These are phyloP conservation scores for Dryoscopus gambensis DNA, from an alignment of 2,113 vertebrate genomes.

Conservation along the genomic window DNA sequence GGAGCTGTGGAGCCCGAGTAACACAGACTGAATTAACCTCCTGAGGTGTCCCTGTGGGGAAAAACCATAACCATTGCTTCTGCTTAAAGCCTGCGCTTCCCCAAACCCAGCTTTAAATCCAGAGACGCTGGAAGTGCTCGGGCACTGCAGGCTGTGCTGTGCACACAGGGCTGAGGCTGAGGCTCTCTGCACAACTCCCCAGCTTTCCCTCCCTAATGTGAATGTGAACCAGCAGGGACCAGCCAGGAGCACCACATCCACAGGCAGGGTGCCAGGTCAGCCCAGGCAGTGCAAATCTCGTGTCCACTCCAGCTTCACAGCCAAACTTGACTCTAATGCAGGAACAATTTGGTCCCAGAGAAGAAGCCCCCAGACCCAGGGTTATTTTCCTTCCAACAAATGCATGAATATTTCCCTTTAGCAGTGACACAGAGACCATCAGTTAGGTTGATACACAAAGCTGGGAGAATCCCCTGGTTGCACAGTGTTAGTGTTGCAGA, in stretches of 20 bases:
- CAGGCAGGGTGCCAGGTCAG: not conserved
- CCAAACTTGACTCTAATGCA: not conserved
- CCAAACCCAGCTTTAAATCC: not conserved
- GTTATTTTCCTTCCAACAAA: not conserved
- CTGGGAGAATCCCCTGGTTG: constrained; percentile 28
- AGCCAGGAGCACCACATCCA: not conserved
- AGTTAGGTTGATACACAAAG: not conserved
- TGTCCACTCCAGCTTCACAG: not conserved
- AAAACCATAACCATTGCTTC: not conserved
- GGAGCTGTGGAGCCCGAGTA: not conserved
- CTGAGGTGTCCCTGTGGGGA: not conserved
- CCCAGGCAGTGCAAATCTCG: not conserved
- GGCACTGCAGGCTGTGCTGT: not conserved
- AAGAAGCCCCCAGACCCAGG: not conserved
- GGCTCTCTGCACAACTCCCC: not conserved
- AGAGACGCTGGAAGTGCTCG: not conserved
- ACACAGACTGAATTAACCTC: not conserved
- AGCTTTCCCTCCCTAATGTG: not conserved
- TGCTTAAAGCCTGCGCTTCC: not conserved
- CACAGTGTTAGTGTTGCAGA: not conserved
- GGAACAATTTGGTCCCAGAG: not conserved
- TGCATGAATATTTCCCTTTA: not conserved
- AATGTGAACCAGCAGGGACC: not conserved
- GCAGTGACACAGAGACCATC: not conserved
- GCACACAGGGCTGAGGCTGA: not conserved